Conservation (phyloP, 2,797 vertebrate species). For the Coregonus suidteri region DNA sequence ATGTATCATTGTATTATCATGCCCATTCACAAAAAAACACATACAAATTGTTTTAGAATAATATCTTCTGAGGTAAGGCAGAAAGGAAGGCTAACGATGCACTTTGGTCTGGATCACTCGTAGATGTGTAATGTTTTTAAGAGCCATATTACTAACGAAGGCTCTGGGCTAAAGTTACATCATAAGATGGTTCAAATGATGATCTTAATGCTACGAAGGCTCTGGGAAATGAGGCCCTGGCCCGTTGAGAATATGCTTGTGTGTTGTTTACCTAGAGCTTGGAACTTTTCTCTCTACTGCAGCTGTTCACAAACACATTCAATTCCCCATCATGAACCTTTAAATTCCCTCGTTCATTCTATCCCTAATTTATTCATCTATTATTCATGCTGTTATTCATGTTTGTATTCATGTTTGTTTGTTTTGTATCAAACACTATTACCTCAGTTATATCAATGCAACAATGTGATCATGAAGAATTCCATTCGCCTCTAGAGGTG, state of each 20-base stretch:
- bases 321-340: not conserved
- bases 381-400: not conserved
- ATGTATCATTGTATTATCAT: too few species aligned
- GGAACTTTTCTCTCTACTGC: not conserved
- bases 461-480: slow-evolving; percentile 12
- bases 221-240: too few species aligned
- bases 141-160: too few species aligned
- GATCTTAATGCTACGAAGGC: too few species aligned
- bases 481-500: slow-evolving; percentile 4
- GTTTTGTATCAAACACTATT: not conserved
- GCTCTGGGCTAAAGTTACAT: too few species aligned
- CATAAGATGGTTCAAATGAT: too few species aligned
- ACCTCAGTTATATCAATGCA: not conserved
- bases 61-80: too few species aligned
- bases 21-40: too few species aligned
- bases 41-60: too few species aligned
- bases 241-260: not conserved
- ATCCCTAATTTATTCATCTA: not conserved
- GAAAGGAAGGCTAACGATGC: too few species aligned
- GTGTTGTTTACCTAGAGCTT: slow-evolving; percentile 20
- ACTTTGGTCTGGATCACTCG: too few species aligned
- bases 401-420: not conserved
- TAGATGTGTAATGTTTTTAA: too few species aligned
- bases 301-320: slow-evolving; percentile 1
- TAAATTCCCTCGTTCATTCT: not conserved